phyloP scores from a whole-genome alignment of 2,888 invertebrate genomes.

The Thera britannica region DNA sequence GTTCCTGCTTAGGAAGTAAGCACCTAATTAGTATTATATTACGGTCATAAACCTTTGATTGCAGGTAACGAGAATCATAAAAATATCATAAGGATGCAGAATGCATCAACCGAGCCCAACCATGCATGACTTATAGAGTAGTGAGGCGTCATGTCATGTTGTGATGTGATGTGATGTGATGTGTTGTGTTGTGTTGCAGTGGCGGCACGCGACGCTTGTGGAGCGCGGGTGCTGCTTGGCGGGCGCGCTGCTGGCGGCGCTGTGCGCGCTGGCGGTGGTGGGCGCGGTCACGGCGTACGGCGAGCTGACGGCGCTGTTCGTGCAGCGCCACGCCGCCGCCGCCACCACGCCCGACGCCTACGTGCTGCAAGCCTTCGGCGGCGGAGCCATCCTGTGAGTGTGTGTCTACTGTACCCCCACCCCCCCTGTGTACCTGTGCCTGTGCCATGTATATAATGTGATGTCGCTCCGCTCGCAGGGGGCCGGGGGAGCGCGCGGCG shows the following conservation, averaged over 20 bases:
- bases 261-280: slow-evolving; percentile 71
- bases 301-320: slow-evolving; percentile 85
- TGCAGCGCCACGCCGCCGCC: slow-evolving; percentile 74
- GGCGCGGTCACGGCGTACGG: slow-evolving; percentile 86
- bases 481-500: slow-evolving; percentile 65
- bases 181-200: slow-evolving; percentile 53
- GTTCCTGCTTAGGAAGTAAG: too few relatives aligned
- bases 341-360: slow-evolving; percentile 67
- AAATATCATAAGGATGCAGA: not conserved
- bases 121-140: too few relatives aligned
- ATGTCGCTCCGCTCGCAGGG: slow-evolving; percentile 49
- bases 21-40: not conserved
- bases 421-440: not conserved
- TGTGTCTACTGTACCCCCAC: too few relatives aligned
- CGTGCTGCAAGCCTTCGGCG: slow-evolving; percentile 78
- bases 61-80: not conserved
- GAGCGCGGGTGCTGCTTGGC: slow-evolving; percentile 58
- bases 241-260: slow-evolving; percentile 56
- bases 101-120: not conserved
- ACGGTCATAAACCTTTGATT: not conserved
- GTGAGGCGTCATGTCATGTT: too few relatives aligned
- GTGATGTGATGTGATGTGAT: not conserved
- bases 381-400: slow-evolving; percentile 81
- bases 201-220: slow-evolving; percentile 69
- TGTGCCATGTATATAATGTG: too few relatives aligned